Evolutionary conservation across 2,888 invertebrate species (phyloP).

Genomic region (Gastrophysa polygoni): DNA sequence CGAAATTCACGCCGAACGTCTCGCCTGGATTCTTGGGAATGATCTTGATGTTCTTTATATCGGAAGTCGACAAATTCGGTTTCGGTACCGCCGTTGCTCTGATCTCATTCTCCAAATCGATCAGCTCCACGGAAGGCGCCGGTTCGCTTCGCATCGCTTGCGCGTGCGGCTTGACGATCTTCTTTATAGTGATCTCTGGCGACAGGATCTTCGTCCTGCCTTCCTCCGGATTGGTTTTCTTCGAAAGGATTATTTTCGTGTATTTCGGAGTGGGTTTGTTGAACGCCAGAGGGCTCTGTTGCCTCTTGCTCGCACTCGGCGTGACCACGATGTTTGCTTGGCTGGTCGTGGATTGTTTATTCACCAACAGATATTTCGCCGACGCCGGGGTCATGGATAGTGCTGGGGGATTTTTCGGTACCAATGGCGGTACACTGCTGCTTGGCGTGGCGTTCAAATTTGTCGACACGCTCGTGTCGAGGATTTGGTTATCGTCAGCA

Average conservation of each 20-base stretch:
- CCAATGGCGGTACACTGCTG: neutral
- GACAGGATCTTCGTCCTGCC: slow-evolving; percentile 21
- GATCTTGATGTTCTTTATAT: slow-evolving; percentile 32
- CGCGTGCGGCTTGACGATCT: slow-evolving; percentile 32
- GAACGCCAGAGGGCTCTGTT: slow-evolving; percentile 24
- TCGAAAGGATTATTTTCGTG: slow-evolving; percentile 62
- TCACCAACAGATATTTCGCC: slow-evolving; percentile 26
- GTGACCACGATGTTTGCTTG: slow-evolving; percentile 20
- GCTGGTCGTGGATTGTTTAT: slow-evolving; percentile 21
- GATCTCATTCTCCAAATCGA: slow-evolving; percentile 54
- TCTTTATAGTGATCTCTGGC: slow-evolving; percentile 46
- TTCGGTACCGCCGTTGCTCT: slow-evolving; percentile 51
- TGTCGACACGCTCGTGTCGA: slow-evolving; percentile 42
- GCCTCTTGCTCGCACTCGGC: slow-evolving; percentile 16
- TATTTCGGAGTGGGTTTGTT: slow-evolving; percentile 47
- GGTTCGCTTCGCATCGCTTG: slow-evolving; percentile 14
- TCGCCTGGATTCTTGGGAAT: slow-evolving; percentile 26
- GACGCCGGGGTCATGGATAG: slow-evolving; percentile 7
- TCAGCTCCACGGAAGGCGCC: slow-evolving; percentile 35
- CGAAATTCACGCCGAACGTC: slow-evolving; percentile 2
- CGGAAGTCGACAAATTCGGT: slow-evolving; percentile 39
- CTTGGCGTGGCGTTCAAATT: slow-evolving; percentile 23
- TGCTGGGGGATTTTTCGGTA: slow-evolving; percentile 4
- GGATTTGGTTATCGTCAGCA: slow-evolving; percentile 63
- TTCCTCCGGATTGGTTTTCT: slow-evolving; percentile 37